Conservation (phyloP, 2,797 vertebrate genomes). For the Taenioides sp. region DNA sequence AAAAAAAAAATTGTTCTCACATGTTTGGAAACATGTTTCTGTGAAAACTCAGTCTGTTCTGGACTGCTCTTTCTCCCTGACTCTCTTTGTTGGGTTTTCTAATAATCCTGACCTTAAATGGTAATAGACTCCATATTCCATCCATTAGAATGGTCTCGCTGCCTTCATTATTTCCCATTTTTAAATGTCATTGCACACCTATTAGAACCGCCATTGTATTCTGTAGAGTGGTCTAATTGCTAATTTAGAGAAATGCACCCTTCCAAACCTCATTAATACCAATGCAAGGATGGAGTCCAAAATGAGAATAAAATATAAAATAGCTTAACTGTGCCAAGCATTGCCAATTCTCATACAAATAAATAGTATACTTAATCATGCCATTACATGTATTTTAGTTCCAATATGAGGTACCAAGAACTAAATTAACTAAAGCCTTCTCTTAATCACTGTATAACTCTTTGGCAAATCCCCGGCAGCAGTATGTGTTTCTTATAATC, state of each 20-base stretch:
- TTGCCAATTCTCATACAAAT: neutral
- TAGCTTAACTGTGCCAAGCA: neutral
- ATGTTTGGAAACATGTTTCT: neutral
- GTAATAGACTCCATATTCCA: constrained; percentile 8
- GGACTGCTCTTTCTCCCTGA: neutral
- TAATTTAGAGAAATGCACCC: constrained; percentile 13
- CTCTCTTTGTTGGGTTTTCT: constrained; percentile 6
- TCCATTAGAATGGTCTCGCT: constrained; percentile 10
- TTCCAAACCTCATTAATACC: constrained; percentile 9
- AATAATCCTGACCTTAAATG: constrained; percentile 10
- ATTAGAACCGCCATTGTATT: constrained; percentile 12
- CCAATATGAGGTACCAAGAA: neutral
- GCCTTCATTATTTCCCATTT: constrained; percentile 12
- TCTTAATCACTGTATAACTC: constrained; percentile 30
- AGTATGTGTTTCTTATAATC: constrained; percentile 32
- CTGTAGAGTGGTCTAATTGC: constrained; percentile 7
- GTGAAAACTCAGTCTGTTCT: neutral
- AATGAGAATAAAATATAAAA: neutral
- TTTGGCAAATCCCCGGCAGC: neutral
- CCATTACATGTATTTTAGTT: neutral
- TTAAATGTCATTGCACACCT: constrained; percentile 18
- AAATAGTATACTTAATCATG: no score
- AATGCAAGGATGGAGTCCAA: neutral
- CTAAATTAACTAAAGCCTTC: constrained; percentile 6
- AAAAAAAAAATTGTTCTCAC: neutral